phyloP scores from a whole-genome alignment of 2,113 vertebrate species.

The Antennarius striatus region DNA sequence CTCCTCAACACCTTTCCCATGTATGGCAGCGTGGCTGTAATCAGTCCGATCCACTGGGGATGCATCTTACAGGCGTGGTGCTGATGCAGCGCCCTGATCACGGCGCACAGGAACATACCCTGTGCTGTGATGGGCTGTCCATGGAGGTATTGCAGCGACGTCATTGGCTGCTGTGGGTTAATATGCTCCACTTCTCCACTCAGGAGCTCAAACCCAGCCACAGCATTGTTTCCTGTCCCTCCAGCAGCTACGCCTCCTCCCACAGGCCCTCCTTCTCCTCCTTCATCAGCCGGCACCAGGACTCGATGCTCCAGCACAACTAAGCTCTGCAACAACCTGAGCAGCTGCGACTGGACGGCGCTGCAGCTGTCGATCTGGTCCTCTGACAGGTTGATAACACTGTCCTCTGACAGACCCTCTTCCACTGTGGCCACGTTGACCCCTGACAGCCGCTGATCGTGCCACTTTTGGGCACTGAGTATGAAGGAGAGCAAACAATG shows the following conservation, averaged over 20 bases:
- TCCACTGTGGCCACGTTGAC: conserved; percentile 87
- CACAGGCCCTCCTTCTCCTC: conserved; percentile 73
- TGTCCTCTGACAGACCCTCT: conserved; percentile 96
- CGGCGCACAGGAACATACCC: conserved; percentile 97
- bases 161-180: conserved; percentile 94
- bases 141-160: conserved; percentile 94
- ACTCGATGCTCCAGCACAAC: conserved; percentile 94
- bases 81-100: conserved; percentile 95
- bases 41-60: conserved; percentile 97
- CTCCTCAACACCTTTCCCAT: conserved; percentile 94
- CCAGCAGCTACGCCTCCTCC: conserved; percentile 65
- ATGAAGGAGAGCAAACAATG: conserved; percentile 96
- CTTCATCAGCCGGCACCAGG: conserved; percentile 89
- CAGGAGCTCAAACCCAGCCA: conserved; percentile 88
- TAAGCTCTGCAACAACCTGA: conserved; percentile 91
- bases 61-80: conserved; percentile 98
- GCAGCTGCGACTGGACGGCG: conserved; percentile 92
- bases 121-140: conserved; percentile 97
- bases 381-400: conserved; percentile 95
- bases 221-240: conserved; percentile 72
- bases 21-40: conserved; percentile 95
- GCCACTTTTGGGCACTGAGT: conserved; percentile 97
- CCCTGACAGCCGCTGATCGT: conserved; percentile 86
- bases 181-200: conserved; percentile 91
- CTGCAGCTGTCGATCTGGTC: conserved; percentile 94